Evolutionary conservation across 2,797 vertebrate species (phyloP).

Genomic region (Pseudochromis fuscus): DNA sequence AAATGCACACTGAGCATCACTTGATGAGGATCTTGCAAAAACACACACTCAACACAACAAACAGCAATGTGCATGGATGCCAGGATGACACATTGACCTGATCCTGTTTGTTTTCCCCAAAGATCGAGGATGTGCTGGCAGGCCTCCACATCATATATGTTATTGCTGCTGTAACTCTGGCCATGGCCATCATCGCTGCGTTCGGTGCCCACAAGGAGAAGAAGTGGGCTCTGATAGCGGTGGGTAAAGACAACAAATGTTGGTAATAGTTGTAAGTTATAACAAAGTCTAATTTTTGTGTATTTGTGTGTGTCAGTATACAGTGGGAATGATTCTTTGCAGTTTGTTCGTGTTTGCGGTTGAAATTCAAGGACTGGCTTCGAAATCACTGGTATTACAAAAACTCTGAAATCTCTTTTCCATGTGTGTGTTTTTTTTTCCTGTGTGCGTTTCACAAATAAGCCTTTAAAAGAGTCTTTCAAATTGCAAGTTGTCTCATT

Average conservation of each 20-base stretch:
- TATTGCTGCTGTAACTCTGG: slow-evolving; percentile 22
- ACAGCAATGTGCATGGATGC: too few species aligned
- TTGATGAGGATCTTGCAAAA: too few species aligned
- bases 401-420: neutral
- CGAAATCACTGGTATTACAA: slow-evolving; percentile 28
- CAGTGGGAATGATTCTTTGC: slow-evolving; percentile 61
- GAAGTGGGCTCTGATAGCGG: slow-evolving; percentile 68
- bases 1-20: too few species aligned
- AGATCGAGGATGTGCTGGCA: neutral
- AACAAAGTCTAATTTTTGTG: neutral
- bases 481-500: neutral
- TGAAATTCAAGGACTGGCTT: neutral
- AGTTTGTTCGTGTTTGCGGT: slow-evolving; percentile 16
- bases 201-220: slow-evolving; percentile 65
- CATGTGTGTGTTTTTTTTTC: neutral
- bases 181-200: slow-evolving; percentile 50
- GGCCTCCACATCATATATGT: slow-evolving; percentile 32
- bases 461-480: neutral
- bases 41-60: too few species aligned
- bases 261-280: neutral
- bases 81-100: neutral
- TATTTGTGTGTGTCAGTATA: slow-evolving; percentile 62
- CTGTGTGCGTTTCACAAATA: neutral
- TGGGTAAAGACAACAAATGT: slow-evolving; percentile 40
- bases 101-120: slow-evolving; percentile 22